These are phyloP conservation scores for Cheilinus undulatus DNA, from an alignment of 2,113 vertebrate genomes.

Conservation along the genomic window DNA sequence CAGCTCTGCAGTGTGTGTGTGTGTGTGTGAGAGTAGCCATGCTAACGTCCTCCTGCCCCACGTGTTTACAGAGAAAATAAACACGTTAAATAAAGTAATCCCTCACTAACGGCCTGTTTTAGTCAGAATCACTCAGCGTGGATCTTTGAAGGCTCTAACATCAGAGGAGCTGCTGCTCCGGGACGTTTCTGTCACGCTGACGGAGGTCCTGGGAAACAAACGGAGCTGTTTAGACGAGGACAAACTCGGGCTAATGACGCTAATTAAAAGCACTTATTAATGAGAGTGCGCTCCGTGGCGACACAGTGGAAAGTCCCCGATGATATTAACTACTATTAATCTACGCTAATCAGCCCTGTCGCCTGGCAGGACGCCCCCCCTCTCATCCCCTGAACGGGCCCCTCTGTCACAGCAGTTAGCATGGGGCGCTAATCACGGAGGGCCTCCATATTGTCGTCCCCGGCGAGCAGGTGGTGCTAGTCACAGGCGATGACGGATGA, in stretches of 20 bases:
- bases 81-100: background rate
- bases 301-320: conserved; percentile 59
- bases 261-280: conserved; percentile 78
- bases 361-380: conserved; percentile 26
- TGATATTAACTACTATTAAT: conserved; percentile 77
- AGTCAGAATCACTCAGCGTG: background rate
- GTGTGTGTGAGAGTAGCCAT: too few relatives aligned
- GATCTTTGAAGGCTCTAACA: background rate
- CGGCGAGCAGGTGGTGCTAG: conserved; percentile 60
- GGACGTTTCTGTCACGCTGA: conserved; percentile 39
- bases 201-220: conserved; percentile 43
- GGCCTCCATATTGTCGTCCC: conserved; percentile 50
- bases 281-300: conserved; percentile 64
- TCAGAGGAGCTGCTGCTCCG: background rate
- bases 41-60: background rate
- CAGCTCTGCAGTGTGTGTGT: too few relatives aligned
- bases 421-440: conserved; percentile 48
- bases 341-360: conserved; percentile 69
- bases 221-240: conserved; percentile 72
- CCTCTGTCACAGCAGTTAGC: conserved; percentile 68
- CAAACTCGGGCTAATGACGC: conserved; percentile 75
- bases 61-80: background rate
- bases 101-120: background rate
- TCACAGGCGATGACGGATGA: conserved; percentile 59
- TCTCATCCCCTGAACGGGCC: background rate